Evolutionary conservation across 2,113 vertebrate species (phyloP).

Genomic region (Campylomormyrus tamandua): DNA sequence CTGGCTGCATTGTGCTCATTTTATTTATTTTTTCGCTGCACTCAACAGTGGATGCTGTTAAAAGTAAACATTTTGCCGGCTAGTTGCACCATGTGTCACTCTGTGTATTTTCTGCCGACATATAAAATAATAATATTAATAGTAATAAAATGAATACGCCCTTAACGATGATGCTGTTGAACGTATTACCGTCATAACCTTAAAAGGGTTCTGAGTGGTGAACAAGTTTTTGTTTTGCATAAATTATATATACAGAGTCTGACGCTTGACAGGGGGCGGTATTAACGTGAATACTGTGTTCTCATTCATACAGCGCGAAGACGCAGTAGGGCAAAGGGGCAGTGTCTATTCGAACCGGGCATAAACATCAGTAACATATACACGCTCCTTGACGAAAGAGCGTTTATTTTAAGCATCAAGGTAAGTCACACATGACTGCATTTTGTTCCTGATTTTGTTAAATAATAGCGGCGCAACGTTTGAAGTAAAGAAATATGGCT

Average conservation of each 20-base stretch:
- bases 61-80: neutral
- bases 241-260: neutral
- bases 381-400: neutral
- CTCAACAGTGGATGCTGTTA: neutral
- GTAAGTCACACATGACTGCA: neutral
- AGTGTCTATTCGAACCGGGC: neutral
- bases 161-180: neutral
- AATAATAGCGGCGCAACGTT: neutral
- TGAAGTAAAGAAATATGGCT: constrained; percentile 23
- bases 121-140: neutral
- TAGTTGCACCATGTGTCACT: neutral
- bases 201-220: neutral
- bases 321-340: neutral
- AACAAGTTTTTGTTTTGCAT: constrained; percentile 13
- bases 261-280: constrained; percentile 15
- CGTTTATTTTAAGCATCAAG: neutral
- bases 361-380: neutral
- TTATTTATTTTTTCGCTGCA: neutral
- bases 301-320: constrained; percentile 17
- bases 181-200: neutral
- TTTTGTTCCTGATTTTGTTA: neutral
- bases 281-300: neutral
- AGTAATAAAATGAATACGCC: neutral
- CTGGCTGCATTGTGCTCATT: neutral
- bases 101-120: neutral